Evolutionary conservation across 1,140 invertebrate genomes (phyloP).

Genomic region (Mactra quadrangularis): DNA sequence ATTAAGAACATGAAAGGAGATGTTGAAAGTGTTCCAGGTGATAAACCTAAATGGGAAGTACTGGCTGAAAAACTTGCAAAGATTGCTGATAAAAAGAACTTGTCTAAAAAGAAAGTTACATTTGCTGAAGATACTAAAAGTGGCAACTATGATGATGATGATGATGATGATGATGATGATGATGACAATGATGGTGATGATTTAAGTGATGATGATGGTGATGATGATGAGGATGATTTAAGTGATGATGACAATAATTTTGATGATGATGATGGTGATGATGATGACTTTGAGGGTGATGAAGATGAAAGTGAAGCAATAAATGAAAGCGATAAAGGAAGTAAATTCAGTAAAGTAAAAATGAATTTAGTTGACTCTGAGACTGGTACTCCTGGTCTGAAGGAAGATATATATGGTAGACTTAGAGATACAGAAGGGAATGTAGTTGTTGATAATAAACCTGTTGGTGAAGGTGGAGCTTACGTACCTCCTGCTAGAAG

Average conservation of each 20-base stretch:
- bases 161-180: conserved; percentile 57
- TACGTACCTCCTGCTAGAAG: conserved; percentile 94
- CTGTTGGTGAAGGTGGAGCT: conserved; percentile 84
- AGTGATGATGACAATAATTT: conserved; percentile 8
- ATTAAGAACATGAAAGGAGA: no score
- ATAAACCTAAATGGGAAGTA: conserved; percentile 65
- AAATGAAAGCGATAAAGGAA: conserved; percentile 40
- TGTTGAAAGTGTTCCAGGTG: conserved; percentile 26
- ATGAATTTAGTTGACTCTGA: conserved; percentile 24
- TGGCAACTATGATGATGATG: conserved; percentile 1
- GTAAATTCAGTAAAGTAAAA: background rate
- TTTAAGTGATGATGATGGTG: conserved; percentile 45
- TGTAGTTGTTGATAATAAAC: conserved; percentile 86
- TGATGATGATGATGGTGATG: conserved; percentile 28
- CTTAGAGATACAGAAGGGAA: conserved; percentile 91
- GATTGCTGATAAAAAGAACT: conserved; percentile 31
- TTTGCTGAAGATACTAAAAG: conserved; percentile 51
- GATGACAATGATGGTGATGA: conserved; percentile 11
- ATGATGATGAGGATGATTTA: conserved; percentile 50
- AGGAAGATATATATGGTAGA: conserved; percentile 98
- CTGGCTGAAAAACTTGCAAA: conserved; percentile 60
- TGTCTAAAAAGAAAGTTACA: conserved; percentile 50
- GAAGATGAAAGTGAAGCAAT: conserved; percentile 47
- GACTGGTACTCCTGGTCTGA: conserved; percentile 82
- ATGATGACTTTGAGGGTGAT: conserved; percentile 33